Evolutionary conservation across 2,797 vertebrate genomes (phyloP).

Genomic region (Cygnus olor): DNA sequence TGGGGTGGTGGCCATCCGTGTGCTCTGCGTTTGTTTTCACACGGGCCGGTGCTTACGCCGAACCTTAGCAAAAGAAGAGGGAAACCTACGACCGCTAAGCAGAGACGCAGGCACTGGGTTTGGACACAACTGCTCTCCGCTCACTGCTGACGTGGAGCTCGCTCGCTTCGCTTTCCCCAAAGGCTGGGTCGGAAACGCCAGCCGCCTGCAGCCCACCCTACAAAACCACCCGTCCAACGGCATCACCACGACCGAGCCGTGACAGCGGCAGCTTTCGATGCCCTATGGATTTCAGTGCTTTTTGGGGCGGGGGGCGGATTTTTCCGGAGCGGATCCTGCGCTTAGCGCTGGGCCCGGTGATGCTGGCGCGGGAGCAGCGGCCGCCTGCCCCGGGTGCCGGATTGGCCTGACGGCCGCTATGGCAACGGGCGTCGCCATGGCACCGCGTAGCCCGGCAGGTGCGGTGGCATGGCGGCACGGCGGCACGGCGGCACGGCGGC

Average conservation of each 20-base stretch:
- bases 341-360: neutral
- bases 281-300: neutral
- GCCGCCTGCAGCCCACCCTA: neutral
- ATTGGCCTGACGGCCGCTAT: constrained; percentile 88
- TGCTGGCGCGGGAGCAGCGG: constrained; percentile 75
- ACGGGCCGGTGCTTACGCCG: neutral
- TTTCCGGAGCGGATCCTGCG: neutral
- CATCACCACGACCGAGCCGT: neutral
- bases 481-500: neutral
- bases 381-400: constrained; percentile 83
- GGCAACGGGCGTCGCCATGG: constrained; percentile 88
- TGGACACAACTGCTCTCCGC: neutral
- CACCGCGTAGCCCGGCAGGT: constrained; percentile 89
- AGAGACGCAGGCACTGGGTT: neutral
- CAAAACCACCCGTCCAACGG: neutral
- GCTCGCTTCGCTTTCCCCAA: neutral
- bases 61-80: neutral
- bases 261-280: neutral
- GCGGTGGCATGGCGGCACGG: constrained; percentile 27
- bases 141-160: accelerated
- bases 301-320: too few species aligned
- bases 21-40: neutral
- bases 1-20: accelerated
- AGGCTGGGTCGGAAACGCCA: neutral
- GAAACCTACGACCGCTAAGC: accelerated